Evolutionary conservation across 2,797 vertebrate genomes (phyloP), one percentile per base, ranked within the genome.

Genomic region (Alosa sapidissima): DNA sequence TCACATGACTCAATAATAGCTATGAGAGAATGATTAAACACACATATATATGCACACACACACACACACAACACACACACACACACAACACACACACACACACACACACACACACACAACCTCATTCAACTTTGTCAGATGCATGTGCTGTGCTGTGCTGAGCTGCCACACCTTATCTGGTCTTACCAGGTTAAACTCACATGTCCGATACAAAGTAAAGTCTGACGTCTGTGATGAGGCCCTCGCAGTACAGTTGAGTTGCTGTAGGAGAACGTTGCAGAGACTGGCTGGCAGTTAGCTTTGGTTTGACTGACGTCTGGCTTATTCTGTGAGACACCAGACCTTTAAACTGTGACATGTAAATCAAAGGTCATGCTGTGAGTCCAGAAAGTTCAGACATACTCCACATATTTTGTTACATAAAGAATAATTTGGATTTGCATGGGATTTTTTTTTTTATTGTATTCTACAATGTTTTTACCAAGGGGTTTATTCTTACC

Each of bases 1-100:
- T 83, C 60, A 51, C 60, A 81, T 88, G 85, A 84, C 52, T 85
- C 16, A 88, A 47, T 78, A 78, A 78, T 78, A 36, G 72, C 72
- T 47, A 7, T 7, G 6, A 78, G 72, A 41, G 19, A 47, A 78
- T 45, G 65, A 72, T 72, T 72, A 72, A 72, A 72, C 33, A 72
- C 65, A 28, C 65, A 72, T 28, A 72, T 28, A 72, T 11, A 1
- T 4, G 14, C 11, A 72, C 68, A 36, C 68, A 72, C 68, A 41
- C 1, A 6, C 68, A 72, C 36, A 41, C 13, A 16, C 24, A 68
- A 41, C 1, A 6, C 68, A 72, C 36, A 41, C 28, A 36, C 60
- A 65, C 60, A 65, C n/a, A n/a, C n/a, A n/a, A 65, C 62, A 65
- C 36, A 21, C 72, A 75, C 68, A 75, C 14, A 75, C 6, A 65